Evolutionary conservation across 2,797 vertebrate genomes (phyloP).

Genomic region (Carapus acus): DNA sequence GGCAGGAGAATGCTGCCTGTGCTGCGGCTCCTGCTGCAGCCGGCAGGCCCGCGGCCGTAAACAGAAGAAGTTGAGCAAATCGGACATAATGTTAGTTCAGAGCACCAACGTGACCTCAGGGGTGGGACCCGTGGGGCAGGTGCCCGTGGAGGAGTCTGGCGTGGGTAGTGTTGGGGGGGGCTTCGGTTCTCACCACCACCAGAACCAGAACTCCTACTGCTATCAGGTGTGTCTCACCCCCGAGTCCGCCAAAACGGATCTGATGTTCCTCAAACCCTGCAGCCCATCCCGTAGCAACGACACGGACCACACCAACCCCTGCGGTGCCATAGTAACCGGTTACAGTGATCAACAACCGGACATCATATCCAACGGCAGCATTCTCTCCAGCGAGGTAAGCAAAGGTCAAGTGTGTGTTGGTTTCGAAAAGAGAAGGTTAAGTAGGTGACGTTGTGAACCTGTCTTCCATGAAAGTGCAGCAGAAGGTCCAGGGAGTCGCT

Average conservation of each 20-base stretch:
- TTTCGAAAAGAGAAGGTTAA: no score
- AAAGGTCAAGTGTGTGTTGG: background rate
- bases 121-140: constrained; percentile 74
- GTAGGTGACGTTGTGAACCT: no score
- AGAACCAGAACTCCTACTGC: constrained; percentile 95
- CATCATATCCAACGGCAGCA: constrained; percentile 97
- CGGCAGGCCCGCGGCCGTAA: constrained; percentile 81
- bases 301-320: constrained; percentile 88
- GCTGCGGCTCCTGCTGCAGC: constrained; percentile 85
- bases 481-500: no score
- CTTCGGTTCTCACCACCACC: constrained; percentile 87
- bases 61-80: constrained; percentile 97
- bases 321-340: constrained; percentile 89
- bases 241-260: constrained; percentile 95
- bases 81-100: constrained; percentile 98
- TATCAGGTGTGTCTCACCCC: constrained; percentile 99
- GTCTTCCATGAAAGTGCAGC: no score
- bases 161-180: constrained; percentile 69
- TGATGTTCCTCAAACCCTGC: constrained; percentile 98
- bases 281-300: constrained; percentile 90
- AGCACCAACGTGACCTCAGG: constrained; percentile 82
- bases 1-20: constrained; percentile 85
- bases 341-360: constrained; percentile 95
- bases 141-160: constrained; percentile 84
- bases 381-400: constrained; percentile 94